These are phyloP conservation scores for Choristoneura fumiferana DNA, from an alignment of 1,140 invertebrate species.

Conservation along the genomic window DNA sequence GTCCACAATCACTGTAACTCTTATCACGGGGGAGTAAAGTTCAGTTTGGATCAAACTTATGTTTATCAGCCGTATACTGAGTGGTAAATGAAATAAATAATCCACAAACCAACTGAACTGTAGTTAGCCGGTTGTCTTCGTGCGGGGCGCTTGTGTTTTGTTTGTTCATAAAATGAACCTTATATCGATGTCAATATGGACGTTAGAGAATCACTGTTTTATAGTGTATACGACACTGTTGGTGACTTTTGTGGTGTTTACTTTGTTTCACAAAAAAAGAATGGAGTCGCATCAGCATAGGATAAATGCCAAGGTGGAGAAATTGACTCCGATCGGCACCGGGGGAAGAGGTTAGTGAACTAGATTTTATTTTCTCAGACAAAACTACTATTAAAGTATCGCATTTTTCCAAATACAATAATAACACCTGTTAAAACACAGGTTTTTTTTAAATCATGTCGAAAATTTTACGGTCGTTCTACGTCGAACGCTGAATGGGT, in stretches of 20 bases:
- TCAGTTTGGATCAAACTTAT: too few relatives aligned
- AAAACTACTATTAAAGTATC: too few relatives aligned
- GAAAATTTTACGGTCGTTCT: too few relatives aligned
- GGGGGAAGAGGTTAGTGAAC: slow-evolving; percentile 49
- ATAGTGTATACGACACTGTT: slow-evolving; percentile 59
- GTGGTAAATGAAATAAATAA: slow-evolving; percentile 16
- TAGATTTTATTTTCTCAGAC: too few relatives aligned
- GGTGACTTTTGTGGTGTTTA: slow-evolving; percentile 57
- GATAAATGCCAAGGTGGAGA: slow-evolving; percentile 39
- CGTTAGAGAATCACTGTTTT: slow-evolving; percentile 65
- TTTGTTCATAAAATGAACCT: slow-evolving; percentile 51
- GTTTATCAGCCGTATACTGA: background rate
- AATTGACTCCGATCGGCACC: slow-evolving; percentile 45
- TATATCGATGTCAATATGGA: slow-evolving; percentile 59
- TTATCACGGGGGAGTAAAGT: background rate
- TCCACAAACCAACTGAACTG: background rate
- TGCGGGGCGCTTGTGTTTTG: background rate
- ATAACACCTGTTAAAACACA: slow-evolving; percentile 22
- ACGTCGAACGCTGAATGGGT: too few relatives aligned
- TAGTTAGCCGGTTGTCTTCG: slow-evolving; percentile 7
- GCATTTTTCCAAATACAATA: too few relatives aligned
- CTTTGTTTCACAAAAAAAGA: slow-evolving; percentile 65
- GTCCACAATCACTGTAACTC: background rate
- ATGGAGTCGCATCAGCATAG: slow-evolving; percentile 40
- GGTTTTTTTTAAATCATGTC: too few relatives aligned